Base-by-base conservation (phyloP, 53 echinoderm and acorn worm genomes). In the Echinarachnius parma region DNA sequence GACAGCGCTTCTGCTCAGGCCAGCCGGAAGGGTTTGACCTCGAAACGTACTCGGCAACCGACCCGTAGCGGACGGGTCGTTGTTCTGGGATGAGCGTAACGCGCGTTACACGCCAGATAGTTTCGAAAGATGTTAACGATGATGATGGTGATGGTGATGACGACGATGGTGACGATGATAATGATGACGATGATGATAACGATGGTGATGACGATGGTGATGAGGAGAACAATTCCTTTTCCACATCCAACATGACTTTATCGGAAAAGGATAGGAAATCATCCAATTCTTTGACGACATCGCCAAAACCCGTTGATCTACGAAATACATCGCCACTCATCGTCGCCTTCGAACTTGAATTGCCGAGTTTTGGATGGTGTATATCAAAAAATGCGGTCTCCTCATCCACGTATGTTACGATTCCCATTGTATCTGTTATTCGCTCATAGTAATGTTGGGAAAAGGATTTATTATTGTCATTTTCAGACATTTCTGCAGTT, bases 211-310 rank as follows among this genome's bases (percentile, higher is more conserved):
- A n/a, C n/a, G n/a, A n/a, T n/a, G n/a, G n/a, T n/a, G n/a, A n/a
- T n/a, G n/a, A n/a, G n/a, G n/a, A n/a, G n/a, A n/a, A n/a, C 14
- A 16, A 18, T 16, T 29, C n/a, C 31, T 66, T 26, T 48, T 48
- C 29, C 25, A 66, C 48, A 22, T 48, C 48, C 25, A 66, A 28
- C n/a, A 48, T n/a, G 29, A 66, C 66, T 26, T 66, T 28, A 28
- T 66, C 66, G 27, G 15, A 27, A 4, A 48, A 28, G 21, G 16
- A 28, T 3, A 66, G 48, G 22, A 66, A 48, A 48, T 66, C 66
- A 5, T 29, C 25, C 48, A 66, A 9, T 0, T 66, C 3, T 19
- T 48, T 22, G 48, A 66, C 46, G 1, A 48, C 3, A 18, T 48
- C 11, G 18, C 48, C 48, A 31, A 66, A 29, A 48, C 31, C 46